Evolutionary conservation across 2,888 invertebrate species (phyloP).

Genomic region (Heteromyza rotundicornis): DNA sequence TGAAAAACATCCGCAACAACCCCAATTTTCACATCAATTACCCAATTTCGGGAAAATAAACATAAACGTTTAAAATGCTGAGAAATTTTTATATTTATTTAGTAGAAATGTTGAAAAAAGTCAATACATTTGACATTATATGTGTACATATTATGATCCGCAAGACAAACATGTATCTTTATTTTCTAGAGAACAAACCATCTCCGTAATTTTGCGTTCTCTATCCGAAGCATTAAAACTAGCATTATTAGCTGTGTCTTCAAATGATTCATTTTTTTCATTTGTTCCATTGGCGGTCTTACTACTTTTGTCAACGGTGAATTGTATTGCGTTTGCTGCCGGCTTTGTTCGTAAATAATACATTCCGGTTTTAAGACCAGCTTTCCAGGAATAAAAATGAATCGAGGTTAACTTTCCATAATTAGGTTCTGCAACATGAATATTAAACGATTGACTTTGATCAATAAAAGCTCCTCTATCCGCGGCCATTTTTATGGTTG

Average conservation of each 20-base stretch:
- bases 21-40: too few species aligned
- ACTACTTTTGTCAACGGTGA: conserved; percentile 91
- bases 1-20: too few species aligned
- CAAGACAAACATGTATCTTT: conserved; percentile 89
- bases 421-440: conserved; percentile 94
- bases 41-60: too few species aligned
- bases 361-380: conserved; percentile 98
- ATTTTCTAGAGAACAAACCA: conserved; percentile 86
- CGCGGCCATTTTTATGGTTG: conserved; percentile 94
- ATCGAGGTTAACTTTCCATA: conserved; percentile 95
- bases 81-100: too few species aligned
- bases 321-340: conserved; percentile 95
- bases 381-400: conserved; percentile 98
- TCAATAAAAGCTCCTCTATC: conserved; percentile 98
- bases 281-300: conserved; percentile 53
- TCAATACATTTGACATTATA: too few species aligned
- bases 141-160: conserved; percentile 69
- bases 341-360: conserved; percentile 97
- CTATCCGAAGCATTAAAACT: conserved; percentile 41
- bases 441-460: conserved; percentile 97
- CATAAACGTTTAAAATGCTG: too few species aligned
- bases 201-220: conserved; percentile 72
- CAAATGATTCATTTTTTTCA: conserved; percentile 17
- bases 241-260: not conserved
- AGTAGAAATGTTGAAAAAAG: too few species aligned